Evolutionary conservation across 2,888 invertebrate genomes (phyloP).

Genomic region (Hirudinaria manillensis): DNA sequence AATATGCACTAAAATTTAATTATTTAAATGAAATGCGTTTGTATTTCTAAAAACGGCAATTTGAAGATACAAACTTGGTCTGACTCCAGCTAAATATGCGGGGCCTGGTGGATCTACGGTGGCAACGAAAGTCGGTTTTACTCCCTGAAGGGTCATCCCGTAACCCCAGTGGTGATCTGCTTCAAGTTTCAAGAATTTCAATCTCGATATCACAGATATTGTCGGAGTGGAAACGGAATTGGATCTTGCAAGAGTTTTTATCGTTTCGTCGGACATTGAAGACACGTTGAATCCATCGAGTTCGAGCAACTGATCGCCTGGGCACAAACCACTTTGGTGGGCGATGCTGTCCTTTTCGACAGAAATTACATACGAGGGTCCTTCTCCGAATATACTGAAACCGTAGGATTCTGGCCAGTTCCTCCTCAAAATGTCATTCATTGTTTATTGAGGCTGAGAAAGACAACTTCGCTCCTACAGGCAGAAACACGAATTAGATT

Average conservation of each 20-base stretch:
- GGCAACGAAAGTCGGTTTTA: constrained; percentile 45
- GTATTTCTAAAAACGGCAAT: not conserved
- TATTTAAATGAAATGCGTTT: constrained; percentile 2
- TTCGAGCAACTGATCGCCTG: constrained; percentile 51
- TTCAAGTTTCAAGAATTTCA: constrained; percentile 44
- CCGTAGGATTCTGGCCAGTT: constrained; percentile 51
- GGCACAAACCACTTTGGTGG: constrained; percentile 46
- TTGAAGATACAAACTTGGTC: constrained; percentile 43
- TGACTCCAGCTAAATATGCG: constrained; percentile 47
- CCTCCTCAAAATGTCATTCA: constrained; percentile 7
- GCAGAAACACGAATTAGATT: no score
- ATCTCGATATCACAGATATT: constrained; percentile 48
- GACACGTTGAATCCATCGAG: constrained; percentile 50
- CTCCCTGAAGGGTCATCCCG: constrained; percentile 46
- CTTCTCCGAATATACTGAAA: constrained; percentile 49
- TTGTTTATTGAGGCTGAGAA: not conserved
- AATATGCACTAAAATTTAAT: not conserved
- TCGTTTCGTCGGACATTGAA: constrained; percentile 45
- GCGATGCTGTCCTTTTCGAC: constrained; percentile 49
- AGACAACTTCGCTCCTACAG: not conserved
- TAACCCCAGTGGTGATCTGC: constrained; percentile 44
- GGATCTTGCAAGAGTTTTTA: constrained; percentile 45
- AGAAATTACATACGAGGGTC: constrained; percentile 48
- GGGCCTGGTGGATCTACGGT: constrained; percentile 48
- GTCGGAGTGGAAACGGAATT: constrained; percentile 45